Base-by-base conservation (phyloP, 2,797 vertebrate genomes). In the Trichosurus vulpecula region DNA sequence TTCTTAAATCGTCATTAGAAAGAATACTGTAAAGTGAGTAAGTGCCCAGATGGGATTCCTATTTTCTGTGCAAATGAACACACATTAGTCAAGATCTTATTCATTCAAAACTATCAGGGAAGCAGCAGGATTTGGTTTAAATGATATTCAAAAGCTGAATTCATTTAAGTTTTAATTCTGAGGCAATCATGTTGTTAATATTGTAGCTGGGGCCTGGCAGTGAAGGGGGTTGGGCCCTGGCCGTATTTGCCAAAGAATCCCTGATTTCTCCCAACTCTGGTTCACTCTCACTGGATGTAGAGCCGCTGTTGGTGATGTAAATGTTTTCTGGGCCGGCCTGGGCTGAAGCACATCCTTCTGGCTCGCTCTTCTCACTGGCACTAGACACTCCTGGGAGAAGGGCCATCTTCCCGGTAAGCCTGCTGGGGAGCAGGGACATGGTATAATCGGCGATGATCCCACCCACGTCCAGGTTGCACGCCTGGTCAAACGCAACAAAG, bases 401-500 rank as follows among this genome's bases (percentile, higher is more conserved):
- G 1, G 99, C 99, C 99, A 99, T 99, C 98, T 99, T 99, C 47
- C 99, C 99, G 51, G 98, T 99, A 96, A 99, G 99, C 96, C 99
- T 98, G 96, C 98, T 98, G 92, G 99, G 99, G 95, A 99, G 99
- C 98, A 99, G 98, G 10, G 99, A 99, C 95, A 99, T 99, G 97
- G 99, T 99, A 81, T 99, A 99, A 98, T 99, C 99, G 25, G 99
- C 99, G 41, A 99, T 99, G 90, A 99, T 99, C 91, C 99, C 99
- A 0, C 99, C 99, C 97, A 99, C 99, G 19, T 99, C 99, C 98
- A 99, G 99, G 96, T 99, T 99, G 55, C 99, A 99, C 0, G 99
- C 99, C 98, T 99, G 99, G 98, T 99, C 99, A 52, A 99, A 99
- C 92, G 99, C 99, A 19, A 99, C 99, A 98, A 99, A 99, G 97